Base-by-base conservation (phyloP, 2,888 invertebrate species). In the Chymomyza amoena region DNA sequence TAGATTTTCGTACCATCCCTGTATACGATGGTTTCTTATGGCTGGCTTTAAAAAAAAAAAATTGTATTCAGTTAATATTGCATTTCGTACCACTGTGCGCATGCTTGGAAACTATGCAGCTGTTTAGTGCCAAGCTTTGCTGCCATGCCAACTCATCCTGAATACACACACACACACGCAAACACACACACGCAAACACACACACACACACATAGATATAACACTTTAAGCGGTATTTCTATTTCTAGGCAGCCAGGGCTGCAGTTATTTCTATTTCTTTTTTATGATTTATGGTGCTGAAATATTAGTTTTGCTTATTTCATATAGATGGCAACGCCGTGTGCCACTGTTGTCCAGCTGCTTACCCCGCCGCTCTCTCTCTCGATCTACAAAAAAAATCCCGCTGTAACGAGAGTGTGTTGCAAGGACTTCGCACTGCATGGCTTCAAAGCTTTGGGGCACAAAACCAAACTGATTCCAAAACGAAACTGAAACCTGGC, bases 251-350 rank as follows among this genome's bases (percentile, higher is more conserved):
- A 32, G 32, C 52, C 61, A 69, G 69, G 68, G 77, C 72, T 67
- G 68, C 69, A 77, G 64, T 59, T 69, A 75, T 81, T 80, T 79
- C 77, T 75, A 83, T 80, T 80, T 73, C 84, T 79, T 87, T 32
- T 84, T 84, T 81, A 87, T 89, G 89, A 89, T 89, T 89, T 89
- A 89, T 88, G 84, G 87, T 79, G 81, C 77, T 88, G 89, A 90
- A 88, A 89, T 89, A 89, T 89, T 89, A 88, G 89, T 88, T 90
- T 89, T 88, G 89, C 89, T 89, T 87, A 89, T 89, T 89, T 88
- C 84, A 76, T 78, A 75, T 64, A 72, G 74, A 73, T 70, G 68
- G 16, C 51, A 68, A 56, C 65, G 54, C 7, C 15, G 32, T 32
- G 32, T 32, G 32, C 32, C 32, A 32, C 32, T 32, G 32, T 32